Conservation (phyloP, 2,113 vertebrate genomes). For the Gambusia holbrooki region DNA sequence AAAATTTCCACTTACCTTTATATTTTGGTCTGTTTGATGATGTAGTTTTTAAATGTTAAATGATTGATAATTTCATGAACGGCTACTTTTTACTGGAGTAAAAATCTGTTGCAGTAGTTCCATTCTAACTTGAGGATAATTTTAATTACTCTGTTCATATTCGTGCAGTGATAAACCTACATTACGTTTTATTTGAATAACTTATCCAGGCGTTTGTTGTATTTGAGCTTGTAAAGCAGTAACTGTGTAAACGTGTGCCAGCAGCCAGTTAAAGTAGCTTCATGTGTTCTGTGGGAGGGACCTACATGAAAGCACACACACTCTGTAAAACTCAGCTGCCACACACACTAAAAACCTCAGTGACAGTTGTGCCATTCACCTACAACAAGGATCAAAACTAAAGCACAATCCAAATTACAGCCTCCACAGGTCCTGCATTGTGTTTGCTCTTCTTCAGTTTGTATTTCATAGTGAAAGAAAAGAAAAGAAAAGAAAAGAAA, state of each 20-base stretch:
- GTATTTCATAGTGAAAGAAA: background rate
- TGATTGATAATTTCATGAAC: too few relatives aligned
- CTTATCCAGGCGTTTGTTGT: background rate
- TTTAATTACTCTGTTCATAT: background rate
- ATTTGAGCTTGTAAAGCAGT: slow-evolving; percentile 10
- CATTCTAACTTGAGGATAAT: too few relatives aligned
- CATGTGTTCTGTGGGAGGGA: slow-evolving; percentile 31
- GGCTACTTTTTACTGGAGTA: too few relatives aligned
- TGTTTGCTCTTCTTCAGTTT: slow-evolving; percentile 46
- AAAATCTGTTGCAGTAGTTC: too few relatives aligned
- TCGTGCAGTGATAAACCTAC: background rate
- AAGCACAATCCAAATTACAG: slow-evolving; percentile 64
- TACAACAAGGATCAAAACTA: slow-evolving; percentile 57
- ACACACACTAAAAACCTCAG: slow-evolving; percentile 37
- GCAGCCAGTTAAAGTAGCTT: slow-evolving; percentile 22
- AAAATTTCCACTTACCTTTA: too few relatives aligned
- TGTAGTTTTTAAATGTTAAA: too few relatives aligned
- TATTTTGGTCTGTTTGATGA: too few relatives aligned
- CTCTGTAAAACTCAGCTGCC: slow-evolving; percentile 27
- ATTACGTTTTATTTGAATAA: background rate
- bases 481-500: slow-evolving; percentile 8
- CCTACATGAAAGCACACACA: slow-evolving; percentile 49
- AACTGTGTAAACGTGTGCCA: slow-evolving; percentile 11
- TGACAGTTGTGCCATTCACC: slow-evolving; percentile 62
- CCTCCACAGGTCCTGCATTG: slow-evolving; percentile 57